Conservation (phyloP, 2,888 invertebrate genomes). For the Perdita meconis region DNA sequence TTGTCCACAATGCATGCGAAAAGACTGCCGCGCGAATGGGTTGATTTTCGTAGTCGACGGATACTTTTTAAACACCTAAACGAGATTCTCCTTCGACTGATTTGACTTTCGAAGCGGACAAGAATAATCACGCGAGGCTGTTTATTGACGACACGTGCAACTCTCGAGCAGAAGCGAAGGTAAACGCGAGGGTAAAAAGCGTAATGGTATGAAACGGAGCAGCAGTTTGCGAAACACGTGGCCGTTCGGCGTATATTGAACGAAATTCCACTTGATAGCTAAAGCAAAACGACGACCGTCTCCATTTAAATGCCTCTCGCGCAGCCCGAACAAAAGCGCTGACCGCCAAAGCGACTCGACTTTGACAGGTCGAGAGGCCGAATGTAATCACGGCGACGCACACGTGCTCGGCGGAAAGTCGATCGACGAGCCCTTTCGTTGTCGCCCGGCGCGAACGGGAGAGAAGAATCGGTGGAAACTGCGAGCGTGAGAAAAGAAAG, state of each 20-base stretch:
- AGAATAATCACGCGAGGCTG: no score
- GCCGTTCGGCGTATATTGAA: slow-evolving; percentile 39
- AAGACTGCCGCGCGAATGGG: no score
- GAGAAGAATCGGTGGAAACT: slow-evolving; percentile 21
- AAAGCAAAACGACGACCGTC: slow-evolving; percentile 46
- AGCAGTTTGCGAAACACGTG: slow-evolving; percentile 36
- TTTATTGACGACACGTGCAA: not conserved
- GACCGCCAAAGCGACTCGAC: slow-evolving; percentile 47
- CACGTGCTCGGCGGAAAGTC: slow-evolving; percentile 41
- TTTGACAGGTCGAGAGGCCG: slow-evolving; percentile 57
- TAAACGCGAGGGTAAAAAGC: not conserved
- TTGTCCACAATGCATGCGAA: no score
- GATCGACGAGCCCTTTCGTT: slow-evolving; percentile 57
- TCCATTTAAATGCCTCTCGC: slow-evolving; percentile 48
- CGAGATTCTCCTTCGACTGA: no score
- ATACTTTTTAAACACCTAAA: no score
- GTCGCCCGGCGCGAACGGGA: slow-evolving; percentile 34
- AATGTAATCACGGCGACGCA: slow-evolving; percentile 55
- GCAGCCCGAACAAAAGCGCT: slow-evolving; percentile 51
- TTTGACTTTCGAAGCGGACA: no score
- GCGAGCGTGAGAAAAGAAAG: slow-evolving; percentile 10
- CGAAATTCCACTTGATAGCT: slow-evolving; percentile 23
- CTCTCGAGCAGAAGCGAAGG: not conserved
- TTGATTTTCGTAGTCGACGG: no score
- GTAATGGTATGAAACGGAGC: slow-evolving; percentile 20